Conservation (phyloP, 2,113 vertebrate genomes). For the Epinephelus fuscoguttatus region DNA sequence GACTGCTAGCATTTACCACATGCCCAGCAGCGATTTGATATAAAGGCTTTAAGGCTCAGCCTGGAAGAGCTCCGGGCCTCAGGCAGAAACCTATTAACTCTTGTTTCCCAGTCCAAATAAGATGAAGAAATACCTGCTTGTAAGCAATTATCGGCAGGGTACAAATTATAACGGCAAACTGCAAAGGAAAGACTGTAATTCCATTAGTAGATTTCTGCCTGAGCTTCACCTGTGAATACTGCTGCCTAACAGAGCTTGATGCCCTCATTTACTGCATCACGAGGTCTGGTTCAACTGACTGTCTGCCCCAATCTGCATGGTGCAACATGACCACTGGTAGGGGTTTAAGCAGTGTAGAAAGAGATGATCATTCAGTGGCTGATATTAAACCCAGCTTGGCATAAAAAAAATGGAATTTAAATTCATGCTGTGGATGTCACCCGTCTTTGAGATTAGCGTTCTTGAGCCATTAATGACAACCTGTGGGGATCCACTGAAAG, state of each 20-base stretch:
- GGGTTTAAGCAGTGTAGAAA: neutral
- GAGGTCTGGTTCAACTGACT: slow-evolving; percentile 39
- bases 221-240: slow-evolving; percentile 43
- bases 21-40: slow-evolving; percentile 45
- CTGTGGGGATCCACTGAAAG: neutral
- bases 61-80: slow-evolving; percentile 25
- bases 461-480: neutral
- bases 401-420: neutral
- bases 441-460: neutral
- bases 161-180: slow-evolving; percentile 48
- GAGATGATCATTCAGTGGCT: neutral
- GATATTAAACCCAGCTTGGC: neutral
- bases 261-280: slow-evolving; percentile 50
- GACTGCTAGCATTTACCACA: slow-evolving; percentile 36
- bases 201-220: slow-evolving; percentile 47
- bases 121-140: slow-evolving; percentile 57
- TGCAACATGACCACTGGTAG: slow-evolving; percentile 19
- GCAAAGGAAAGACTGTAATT: slow-evolving; percentile 48
- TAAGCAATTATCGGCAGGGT: slow-evolving; percentile 47
- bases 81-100: slow-evolving; percentile 50
- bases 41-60: slow-evolving; percentile 50
- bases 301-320: slow-evolving; percentile 17
- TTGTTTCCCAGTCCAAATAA: slow-evolving; percentile 41
- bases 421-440: neutral
- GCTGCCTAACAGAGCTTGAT: slow-evolving; percentile 38